Evolutionary conservation across 2,888 invertebrate genomes (phyloP).

Genomic region (Drosophila basisetae): DNA sequence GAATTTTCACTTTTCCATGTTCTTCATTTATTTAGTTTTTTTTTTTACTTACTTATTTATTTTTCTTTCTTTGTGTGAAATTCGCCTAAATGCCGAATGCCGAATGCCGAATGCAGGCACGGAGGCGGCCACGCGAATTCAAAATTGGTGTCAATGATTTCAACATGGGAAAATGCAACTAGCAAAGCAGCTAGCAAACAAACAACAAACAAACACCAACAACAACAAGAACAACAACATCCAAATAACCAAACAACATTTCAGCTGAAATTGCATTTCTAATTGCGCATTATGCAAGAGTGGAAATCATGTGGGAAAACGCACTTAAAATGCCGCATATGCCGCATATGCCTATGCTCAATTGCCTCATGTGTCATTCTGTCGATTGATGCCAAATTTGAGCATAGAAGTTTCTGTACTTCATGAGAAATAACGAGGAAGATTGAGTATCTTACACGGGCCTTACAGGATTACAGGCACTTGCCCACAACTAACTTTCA

Average conservation of each 20-base stretch:
- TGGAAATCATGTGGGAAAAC: slow-evolving; percentile 47
- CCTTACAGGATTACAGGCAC: neutral
- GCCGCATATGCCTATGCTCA: slow-evolving; percentile 3
- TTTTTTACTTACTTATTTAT: neutral
- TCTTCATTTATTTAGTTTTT: slow-evolving; percentile 9
- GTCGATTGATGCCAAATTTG: neutral
- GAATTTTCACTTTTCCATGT: slow-evolving; percentile 72
- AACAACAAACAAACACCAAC: slow-evolving; percentile 13
- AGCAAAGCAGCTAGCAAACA: slow-evolving; percentile 22
- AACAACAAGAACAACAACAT: slow-evolving; percentile 27
- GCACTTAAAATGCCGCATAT: slow-evolving; percentile 20
- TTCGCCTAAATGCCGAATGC: slow-evolving; percentile 72
- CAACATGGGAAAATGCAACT: slow-evolving; percentile 76
- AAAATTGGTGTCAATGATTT: slow-evolving; percentile 81
- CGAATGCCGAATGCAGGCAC: slow-evolving; percentile 30
- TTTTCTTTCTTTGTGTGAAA: slow-evolving; percentile 60
- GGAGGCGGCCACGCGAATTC: slow-evolving; percentile 58
- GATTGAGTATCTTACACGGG: neutral
- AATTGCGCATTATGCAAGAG: slow-evolving; percentile 74
- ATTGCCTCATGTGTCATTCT: slow-evolving; percentile 23
- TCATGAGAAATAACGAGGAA: neutral
- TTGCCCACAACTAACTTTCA: too few relatives aligned
- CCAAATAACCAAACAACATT: slow-evolving; percentile 37
- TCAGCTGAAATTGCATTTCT: slow-evolving; percentile 75
- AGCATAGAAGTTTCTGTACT: neutral